phyloP scores from a whole-genome alignment of 2,113 vertebrate species.

The Polypterus bichir region DNA sequence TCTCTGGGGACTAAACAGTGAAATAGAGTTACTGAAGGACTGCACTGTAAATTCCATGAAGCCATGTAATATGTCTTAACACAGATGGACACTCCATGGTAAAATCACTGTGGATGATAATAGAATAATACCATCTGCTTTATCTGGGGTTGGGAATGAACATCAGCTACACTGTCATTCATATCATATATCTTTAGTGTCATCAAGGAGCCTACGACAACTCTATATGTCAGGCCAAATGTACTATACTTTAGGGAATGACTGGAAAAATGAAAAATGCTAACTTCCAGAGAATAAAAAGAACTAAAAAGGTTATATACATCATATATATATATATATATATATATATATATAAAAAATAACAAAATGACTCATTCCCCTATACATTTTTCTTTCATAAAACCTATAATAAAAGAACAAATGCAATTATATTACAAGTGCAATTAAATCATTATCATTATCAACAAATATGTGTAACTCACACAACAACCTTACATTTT shows the following conservation, averaged over 20 bases:
- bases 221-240: constrained; percentile 95
- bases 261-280: constrained; percentile 59
- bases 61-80: constrained; percentile 98
- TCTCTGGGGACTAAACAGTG: constrained; percentile 84
- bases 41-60: constrained; percentile 98
- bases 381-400: no score
- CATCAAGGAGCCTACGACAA: constrained; percentile 81
- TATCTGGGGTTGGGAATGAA: constrained; percentile 87
- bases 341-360: no score
- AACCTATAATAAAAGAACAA: no score
- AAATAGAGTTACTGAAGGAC: constrained; percentile 97
- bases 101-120: constrained; percentile 86
- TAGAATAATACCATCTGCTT: constrained; percentile 96
- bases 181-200: constrained; percentile 95
- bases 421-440: no score
- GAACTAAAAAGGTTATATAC: no score
- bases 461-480: no score
- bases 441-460: no score
- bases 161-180: constrained; percentile 88
- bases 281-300: constrained; percentile 48
- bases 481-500: no score
- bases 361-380: no score
- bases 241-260: constrained; percentile 74
- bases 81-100: constrained; percentile 89
- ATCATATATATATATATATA: no score